Percentiles rank a stretch among this genome's conserved stretches.
Evolutionary conservation across 2,888 invertebrate genomes (phyloP).

Genomic region (Phytoseiulus persimilis): DNA sequence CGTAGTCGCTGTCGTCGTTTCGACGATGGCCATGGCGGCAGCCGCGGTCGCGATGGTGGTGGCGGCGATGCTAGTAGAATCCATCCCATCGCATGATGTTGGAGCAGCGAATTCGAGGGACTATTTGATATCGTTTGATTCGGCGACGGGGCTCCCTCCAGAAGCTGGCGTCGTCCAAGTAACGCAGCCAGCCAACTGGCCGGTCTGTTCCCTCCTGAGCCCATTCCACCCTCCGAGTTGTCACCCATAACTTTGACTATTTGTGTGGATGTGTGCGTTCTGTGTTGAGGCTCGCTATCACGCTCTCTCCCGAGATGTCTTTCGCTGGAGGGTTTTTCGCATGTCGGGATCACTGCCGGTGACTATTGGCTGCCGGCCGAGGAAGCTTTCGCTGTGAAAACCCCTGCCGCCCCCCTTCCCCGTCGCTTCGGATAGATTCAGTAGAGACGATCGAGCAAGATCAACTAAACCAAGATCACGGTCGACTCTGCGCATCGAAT

Average conservation of each 20-base stretch:
- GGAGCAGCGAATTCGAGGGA: constrained; percentile 5
- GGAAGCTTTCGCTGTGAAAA: neutral
- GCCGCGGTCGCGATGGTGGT: no score
- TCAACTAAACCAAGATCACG: neutral
- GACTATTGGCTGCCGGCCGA: neutral
- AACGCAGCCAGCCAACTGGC: neutral
- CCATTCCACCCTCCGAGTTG: constrained; percentile 36
- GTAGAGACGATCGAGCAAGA: neutral
- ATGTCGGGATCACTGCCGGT: neutral
- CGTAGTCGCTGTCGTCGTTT: neutral
- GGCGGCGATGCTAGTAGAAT: neutral
- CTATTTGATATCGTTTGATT: constrained; percentile 38
- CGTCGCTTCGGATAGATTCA: neutral
- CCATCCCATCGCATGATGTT: neutral
- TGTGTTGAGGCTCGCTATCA: neutral
- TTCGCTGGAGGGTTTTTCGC: constrained; percentile 5
- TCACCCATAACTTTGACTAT: constrained; percentile 39
- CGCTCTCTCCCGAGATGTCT: neutral
- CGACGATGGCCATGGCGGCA: no score
- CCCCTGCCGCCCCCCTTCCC: neutral
- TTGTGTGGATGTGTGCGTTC: constrained; percentile 24
- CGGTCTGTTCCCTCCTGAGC: constrained; percentile 30
- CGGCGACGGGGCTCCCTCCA: neutral
- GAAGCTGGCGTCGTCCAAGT: neutral
- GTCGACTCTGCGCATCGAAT: constrained; percentile 11